phyloP scores from a whole-genome alignment of 2,888 invertebrate species.

The Clanis bilineata region DNA sequence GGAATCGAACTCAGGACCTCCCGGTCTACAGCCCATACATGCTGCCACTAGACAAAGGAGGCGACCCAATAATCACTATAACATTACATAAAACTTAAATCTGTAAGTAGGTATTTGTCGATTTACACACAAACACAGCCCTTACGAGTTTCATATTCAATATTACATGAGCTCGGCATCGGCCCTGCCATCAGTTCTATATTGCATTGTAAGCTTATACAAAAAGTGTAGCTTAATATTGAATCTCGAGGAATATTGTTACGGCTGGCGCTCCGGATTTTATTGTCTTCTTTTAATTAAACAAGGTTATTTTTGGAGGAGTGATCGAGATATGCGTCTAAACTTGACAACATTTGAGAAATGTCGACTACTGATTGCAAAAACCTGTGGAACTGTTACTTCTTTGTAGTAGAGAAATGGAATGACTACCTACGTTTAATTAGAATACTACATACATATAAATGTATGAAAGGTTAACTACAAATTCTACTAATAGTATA shows the following conservation, averaged over 20 bases:
- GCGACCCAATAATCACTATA: background rate
- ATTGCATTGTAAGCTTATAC: constrained; percentile 15
- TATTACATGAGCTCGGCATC: constrained; percentile 43
- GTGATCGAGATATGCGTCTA: background rate
- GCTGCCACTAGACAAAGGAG: too few relatives aligned
- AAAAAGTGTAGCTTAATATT: constrained; percentile 3
- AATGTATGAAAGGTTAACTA: too few relatives aligned
- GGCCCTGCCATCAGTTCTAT: constrained; percentile 22
- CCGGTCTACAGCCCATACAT: too few relatives aligned
- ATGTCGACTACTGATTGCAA: too few relatives aligned
- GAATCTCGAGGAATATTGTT: constrained; percentile 9
- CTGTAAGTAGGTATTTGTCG: constrained; percentile 21
- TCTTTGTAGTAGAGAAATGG: too few relatives aligned
- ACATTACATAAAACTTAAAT: background rate
- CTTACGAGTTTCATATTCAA: constrained; percentile 39
- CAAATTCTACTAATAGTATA: too few relatives aligned
- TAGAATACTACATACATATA: too few relatives aligned
- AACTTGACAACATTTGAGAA: background rate
- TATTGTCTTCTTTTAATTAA: constrained; percentile 9
- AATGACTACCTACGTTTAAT: too few relatives aligned
- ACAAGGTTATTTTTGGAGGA: background rate
- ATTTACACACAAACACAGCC: constrained; percentile 5
- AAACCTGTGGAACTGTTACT: too few relatives aligned
- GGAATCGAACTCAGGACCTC: too few relatives aligned
- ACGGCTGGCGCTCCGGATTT: background rate